Base-by-base conservation (phyloP, 2,888 invertebrate species). In the Ectemnius cavifrons region DNA sequence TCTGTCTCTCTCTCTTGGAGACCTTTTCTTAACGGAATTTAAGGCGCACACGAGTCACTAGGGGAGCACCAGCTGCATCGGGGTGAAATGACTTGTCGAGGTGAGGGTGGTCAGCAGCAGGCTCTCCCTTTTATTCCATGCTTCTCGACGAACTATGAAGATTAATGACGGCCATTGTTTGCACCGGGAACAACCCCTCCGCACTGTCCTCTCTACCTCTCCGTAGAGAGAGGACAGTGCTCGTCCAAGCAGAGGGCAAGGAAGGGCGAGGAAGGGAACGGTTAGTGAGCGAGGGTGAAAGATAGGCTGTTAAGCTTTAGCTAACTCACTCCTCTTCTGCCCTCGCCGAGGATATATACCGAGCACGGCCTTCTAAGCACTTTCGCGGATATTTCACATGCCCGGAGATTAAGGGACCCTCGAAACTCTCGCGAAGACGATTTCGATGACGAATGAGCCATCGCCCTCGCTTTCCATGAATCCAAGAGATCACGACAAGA, bases 91-190 rank as follows among this genome's bases (percentile, higher is more conserved):
- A 16, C 52, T 52, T 52, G 16, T 52, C 52, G 52, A 52, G 16
- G 52, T 16, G 52, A 14, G 52, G n/a, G n/a, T 52, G 52, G n/a
- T 16, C n/a, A 52, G 52, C 14, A 52, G 52, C 52, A 16, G 16
- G n/a, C 52, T 52, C 8, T 11, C 16, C 52, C 74, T 83, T 84
- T 84, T 83, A 82, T 84, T 82, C 80, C 68, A 61, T 74, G 65
- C 68, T 84, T 85, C 80, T 84, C 83, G 82, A 82, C 76, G 78
- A 59, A 64, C 73, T 79, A 85, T 83, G 84, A 86, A 87, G 86
- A 87, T 87, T 86, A 87, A 87, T 83, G 80, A 69, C 11, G 45
- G 75, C 71, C 75, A 80, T 80, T 84, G 79, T 84, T 79, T 71
- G 78, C 69, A 46, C 63, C 45, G 65, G 37, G 49, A 67, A 58